Base-by-base conservation (phyloP, 92 coral and sea anemone genomes). In the Epizoanthus stellaris region DNA sequence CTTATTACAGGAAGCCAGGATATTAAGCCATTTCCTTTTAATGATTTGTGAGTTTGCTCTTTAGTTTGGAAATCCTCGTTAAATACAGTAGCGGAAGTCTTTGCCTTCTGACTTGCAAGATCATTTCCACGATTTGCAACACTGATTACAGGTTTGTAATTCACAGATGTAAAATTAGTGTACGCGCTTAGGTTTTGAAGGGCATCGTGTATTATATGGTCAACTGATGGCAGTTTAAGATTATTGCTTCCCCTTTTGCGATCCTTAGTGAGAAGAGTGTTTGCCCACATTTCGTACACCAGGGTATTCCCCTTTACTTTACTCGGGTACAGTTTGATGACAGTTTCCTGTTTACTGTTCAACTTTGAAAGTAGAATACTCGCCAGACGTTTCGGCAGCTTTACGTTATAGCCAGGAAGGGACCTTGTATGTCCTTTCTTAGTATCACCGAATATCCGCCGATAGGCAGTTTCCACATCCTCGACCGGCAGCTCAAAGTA, bases 311-410 rank as follows among this genome's bases (percentile, higher is more conserved):
- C 38, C 0, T 2, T 45, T 11, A 20, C 25, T 79, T 45, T 79
- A 17, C 34, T 42, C 30, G 82, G 82, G 36, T 43, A 60, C 59
- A 77, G 70, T 60, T 79, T 23, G 47, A 79, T 49, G n/a, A 79
- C 43, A 12, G 83, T 79, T 11, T 45, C 57, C 1, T 39, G 21
- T 10, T 63, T 79, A 57, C 59, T 62, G 53, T 21, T 47, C 17
- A 79, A 58, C 10, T 43, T 63, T 43, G 72, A 43, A 42, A 43
- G 70, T 2, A 79, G 72, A n/a, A 42, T 42, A 19, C 12, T 61
- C 0, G 83, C 72, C 17, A 79, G 70, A 9, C 59, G 72, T 20
- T 14, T 79, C 11, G 83, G 72, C 19, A 73, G 34, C 10, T 47
- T 73, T 3, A 47, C 4, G 63, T 11, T 73, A 20, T 19, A 49